These are phyloP conservation scores for Drosophila sp. DNA, from an alignment of 1,140 invertebrate genomes.

Conservation along the genomic window DNA sequence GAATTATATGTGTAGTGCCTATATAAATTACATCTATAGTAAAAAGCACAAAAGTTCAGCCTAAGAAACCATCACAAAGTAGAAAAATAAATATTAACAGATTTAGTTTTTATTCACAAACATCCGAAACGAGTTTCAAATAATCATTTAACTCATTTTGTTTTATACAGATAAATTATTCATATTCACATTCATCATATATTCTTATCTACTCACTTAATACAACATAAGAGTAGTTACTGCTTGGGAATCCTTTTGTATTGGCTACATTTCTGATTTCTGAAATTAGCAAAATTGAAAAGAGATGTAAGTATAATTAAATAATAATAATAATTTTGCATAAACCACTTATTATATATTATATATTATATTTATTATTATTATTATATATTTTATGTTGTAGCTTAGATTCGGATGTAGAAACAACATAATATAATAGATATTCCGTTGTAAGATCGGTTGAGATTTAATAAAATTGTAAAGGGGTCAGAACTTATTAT, in stretches of 20 bases:
- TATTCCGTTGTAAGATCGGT: too few species aligned
- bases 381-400: too few species aligned
- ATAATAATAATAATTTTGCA: too few species aligned
- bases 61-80: constrained; percentile 83
- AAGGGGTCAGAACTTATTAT: background rate
- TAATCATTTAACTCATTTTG: constrained; percentile 23
- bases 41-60: constrained; percentile 76
- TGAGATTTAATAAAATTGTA: too few species aligned
- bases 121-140: constrained; percentile 19
- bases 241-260: constrained; percentile 3
- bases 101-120: constrained; percentile 49
- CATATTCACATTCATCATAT: constrained; percentile 7
- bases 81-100: constrained; percentile 75
- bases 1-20: constrained; percentile 28
- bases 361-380: too few species aligned
- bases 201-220: constrained; percentile 29
- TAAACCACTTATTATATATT: too few species aligned
- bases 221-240: constrained; percentile 38
- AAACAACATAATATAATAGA: too few species aligned
- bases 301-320: background rate
- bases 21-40: constrained; percentile 69
- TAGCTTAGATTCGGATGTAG: too few species aligned
- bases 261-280: constrained; percentile 1
- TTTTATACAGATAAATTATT: constrained; percentile 21
- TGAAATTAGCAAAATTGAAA: background rate